Base-by-base conservation (phyloP, 2,797 vertebrate genomes). In the Acomys russatus region DNA sequence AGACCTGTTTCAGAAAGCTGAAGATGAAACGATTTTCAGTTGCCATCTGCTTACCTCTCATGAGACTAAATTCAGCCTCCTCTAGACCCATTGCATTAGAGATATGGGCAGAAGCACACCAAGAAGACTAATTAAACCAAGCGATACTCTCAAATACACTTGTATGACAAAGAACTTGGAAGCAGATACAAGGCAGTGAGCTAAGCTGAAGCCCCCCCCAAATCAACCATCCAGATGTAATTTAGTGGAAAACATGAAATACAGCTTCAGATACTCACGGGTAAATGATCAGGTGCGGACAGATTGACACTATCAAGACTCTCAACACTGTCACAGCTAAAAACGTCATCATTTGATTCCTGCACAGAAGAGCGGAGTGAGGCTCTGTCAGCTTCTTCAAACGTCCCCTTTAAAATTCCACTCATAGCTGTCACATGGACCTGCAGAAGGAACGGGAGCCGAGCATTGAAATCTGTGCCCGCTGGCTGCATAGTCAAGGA, bases 261-360 rank as follows among this genome's bases (percentile, higher is more conserved):
- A 68, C 2, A n/a, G 77, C 64, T 92, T 97, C 82, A 96, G 97
- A 94, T 97, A 99, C 99, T 99, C 98, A 99, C 99, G 99, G 94
- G 99, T 99, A 98, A 99, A 98, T 99, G 99, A 97, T 98, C 98
- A 51, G 99, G 99, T 98, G 99, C 99, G 9, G 99, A 99, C 23
- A 99, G 99, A 98, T 99, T 99, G 98, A 99, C 99, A 93, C 99
- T 99, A 98, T 99, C 99, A 89, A 99, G 99, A 98, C 99, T 99
- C 98, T 99, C 99, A 96, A 99, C 99, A 38, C 99, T 99, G 98
- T 99, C 99, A 92, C 99, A 99, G 99, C 99, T 99, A 95, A 99
- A 99, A 98, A 99, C 98, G 92, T 99, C 99, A 98, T 99, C 99
- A 96, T 99, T 99, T 11, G 99, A 99, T 98, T 99, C 99, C 98